Conservation (phyloP, 2,113 vertebrate genomes). For the Gallinago undulata region DNA sequence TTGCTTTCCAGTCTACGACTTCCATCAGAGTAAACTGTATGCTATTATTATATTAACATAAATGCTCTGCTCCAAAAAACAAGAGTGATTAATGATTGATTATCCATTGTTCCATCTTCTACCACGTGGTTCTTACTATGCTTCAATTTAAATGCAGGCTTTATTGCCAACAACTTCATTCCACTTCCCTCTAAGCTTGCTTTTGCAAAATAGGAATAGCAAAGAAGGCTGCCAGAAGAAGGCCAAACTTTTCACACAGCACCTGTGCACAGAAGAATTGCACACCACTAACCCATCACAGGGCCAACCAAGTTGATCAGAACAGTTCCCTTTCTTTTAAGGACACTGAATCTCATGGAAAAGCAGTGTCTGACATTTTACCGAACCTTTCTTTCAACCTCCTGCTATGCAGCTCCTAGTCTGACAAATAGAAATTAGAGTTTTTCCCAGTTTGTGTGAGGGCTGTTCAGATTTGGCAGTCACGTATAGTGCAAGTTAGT, state of each 20-base stretch:
- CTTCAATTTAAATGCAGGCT: background rate
- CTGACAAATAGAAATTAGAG: background rate
- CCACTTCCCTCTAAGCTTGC: background rate
- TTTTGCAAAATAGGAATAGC: background rate
- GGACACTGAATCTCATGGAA: background rate
- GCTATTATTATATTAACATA: background rate
- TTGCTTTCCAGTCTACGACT: background rate
- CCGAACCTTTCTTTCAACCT: background rate
- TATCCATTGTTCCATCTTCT: background rate
- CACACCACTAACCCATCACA: background rate
- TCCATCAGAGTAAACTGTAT: background rate
- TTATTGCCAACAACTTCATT: background rate
- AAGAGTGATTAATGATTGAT: background rate
- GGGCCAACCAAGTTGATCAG: background rate
- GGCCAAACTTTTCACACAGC: background rate
- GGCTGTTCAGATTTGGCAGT: background rate
- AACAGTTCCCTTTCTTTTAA: background rate
- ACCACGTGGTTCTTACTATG: background rate
- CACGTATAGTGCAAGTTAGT: fast-evolving
- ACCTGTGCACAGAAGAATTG: background rate
- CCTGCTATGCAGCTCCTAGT: background rate
- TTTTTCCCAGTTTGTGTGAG: background rate
- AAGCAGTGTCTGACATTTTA: background rate
- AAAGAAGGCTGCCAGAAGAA: background rate
- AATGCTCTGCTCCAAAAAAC: background rate